Evolutionary conservation across 2,888 invertebrate genomes (phyloP).

Genomic region (Mellilla xanthometata): DNA sequence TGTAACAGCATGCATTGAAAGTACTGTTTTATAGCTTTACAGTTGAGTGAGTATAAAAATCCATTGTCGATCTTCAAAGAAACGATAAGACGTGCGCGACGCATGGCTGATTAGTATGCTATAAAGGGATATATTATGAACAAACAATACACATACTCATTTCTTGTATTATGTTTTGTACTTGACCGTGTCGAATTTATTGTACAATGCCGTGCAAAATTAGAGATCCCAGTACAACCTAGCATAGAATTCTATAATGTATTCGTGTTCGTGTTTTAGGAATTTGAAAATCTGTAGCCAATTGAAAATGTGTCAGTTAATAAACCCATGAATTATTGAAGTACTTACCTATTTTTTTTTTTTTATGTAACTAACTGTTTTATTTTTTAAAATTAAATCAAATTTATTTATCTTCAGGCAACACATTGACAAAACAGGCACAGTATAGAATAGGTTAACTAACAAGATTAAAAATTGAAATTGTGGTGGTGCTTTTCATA

Average conservation of each 20-base stretch:
- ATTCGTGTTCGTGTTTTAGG: slow-evolving; percentile 31
- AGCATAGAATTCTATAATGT: slow-evolving; percentile 43
- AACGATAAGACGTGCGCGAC: slow-evolving; percentile 56
- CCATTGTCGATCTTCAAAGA: slow-evolving; percentile 42
- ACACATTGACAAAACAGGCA: no score
- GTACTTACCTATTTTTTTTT: no score
- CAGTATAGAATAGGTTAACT: no score
- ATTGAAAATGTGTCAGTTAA: not conserved
- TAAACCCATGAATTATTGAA: no score
- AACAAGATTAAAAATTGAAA: no score
- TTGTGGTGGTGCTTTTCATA: no score
- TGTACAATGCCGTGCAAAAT: slow-evolving; percentile 40
- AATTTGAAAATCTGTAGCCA: slow-evolving; percentile 34
- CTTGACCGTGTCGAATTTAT: slow-evolving; percentile 70
- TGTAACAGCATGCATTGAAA: not conserved
- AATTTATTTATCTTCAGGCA: no score
- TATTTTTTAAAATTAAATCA: no score
- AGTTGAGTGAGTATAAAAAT: slow-evolving; percentile 31
- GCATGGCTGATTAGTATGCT: slow-evolving; percentile 52
- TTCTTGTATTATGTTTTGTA: slow-evolving; percentile 31
- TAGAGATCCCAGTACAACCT: slow-evolving; percentile 35
- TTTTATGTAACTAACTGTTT: no score
- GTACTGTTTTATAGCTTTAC: slow-evolving; percentile 30
- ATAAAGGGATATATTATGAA: slow-evolving; percentile 15
- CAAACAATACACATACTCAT: slow-evolving; percentile 1